phyloP scores from a whole-genome alignment of 2,113 vertebrate species.

The Emydocephalus ijimae region DNA sequence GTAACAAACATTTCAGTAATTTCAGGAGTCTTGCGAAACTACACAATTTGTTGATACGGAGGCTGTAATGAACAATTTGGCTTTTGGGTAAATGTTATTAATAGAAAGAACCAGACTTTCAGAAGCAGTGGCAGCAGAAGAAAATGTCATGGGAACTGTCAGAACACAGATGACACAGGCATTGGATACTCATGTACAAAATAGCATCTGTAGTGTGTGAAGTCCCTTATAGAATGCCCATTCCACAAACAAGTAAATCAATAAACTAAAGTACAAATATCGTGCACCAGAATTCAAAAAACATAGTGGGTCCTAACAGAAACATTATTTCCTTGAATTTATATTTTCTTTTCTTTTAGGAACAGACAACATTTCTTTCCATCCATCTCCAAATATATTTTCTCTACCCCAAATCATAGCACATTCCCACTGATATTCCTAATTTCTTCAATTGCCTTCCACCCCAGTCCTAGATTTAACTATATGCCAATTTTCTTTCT shows the following conservation, averaged over 20 bases:
- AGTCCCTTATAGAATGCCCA: background rate
- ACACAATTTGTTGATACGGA: background rate
- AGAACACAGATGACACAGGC: background rate
- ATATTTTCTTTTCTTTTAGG: background rate
- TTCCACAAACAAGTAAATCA: background rate
- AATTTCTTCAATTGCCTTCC: background rate
- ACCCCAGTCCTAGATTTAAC: background rate
- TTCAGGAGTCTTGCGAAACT: background rate
- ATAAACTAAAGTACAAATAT: background rate
- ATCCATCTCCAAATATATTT: background rate
- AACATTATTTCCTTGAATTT: background rate
- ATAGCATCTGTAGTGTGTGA: background rate
- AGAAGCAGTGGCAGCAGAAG: background rate
- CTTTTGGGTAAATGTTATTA: background rate
- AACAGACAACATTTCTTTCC: background rate
- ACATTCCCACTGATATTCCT: background rate
- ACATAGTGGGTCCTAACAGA: background rate
- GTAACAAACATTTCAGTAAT: slow-evolving; percentile 6
- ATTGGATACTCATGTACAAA: background rate
- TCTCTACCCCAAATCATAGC: background rate
- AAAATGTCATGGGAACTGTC: background rate
- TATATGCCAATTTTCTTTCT: background rate
- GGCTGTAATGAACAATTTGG: background rate
- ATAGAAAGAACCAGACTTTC: background rate
- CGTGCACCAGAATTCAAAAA: background rate